phyloP scores from a whole-genome alignment of 2,888 invertebrate species.

The Acrocyrtus sp. region DNA sequence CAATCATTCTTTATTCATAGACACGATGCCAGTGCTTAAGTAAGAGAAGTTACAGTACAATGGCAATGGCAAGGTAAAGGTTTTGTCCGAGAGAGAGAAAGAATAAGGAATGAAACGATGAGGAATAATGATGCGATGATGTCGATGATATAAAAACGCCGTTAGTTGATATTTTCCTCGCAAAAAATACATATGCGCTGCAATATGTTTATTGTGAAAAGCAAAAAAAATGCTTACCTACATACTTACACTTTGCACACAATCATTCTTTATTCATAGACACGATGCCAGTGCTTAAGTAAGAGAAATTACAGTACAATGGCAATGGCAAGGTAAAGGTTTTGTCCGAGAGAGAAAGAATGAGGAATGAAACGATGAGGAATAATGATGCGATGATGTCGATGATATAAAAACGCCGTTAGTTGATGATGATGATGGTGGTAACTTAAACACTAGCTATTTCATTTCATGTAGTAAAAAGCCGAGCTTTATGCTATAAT shows the following conservation, averaged over 20 bases:
- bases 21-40: too few species aligned
- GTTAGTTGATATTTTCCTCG: conserved; percentile 12
- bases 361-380: not conserved
- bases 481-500: too few species aligned
- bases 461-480: too few species aligned
- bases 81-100: too few species aligned
- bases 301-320: not conserved
- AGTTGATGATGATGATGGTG: too few species aligned
- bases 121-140: too few species aligned
- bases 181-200: not conserved
- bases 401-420: not conserved
- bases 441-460: not conserved
- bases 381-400: not conserved
- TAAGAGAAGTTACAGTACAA: conserved; percentile 1
- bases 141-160: conserved; percentile 34
- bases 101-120: conserved; percentile 15
- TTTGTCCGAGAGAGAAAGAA: not conserved
- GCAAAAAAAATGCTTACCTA: not conserved
- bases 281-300: too few species aligned
- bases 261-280: too few species aligned
- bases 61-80: conserved; percentile 18
- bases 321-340: not conserved
- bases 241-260: not conserved
- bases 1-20: too few species aligned
- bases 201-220: conserved; percentile 1